Conservation (phyloP, 2,888 invertebrate genomes). For the Crioceris asparagi region DNA sequence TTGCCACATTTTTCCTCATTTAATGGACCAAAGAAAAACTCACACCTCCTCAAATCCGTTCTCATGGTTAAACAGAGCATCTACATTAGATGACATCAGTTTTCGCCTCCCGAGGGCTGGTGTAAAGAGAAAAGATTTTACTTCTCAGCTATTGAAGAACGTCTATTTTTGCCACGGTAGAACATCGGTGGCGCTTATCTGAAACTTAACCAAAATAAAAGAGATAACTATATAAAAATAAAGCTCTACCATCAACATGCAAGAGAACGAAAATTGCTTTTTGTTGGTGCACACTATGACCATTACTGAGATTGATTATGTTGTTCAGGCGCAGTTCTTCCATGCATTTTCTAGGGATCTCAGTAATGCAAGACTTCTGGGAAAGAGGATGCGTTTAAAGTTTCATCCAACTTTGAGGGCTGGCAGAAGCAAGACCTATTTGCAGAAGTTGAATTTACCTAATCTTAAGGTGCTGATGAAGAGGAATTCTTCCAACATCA, state of each 20-base stretch:
- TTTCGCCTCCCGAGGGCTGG: constrained; percentile 27
- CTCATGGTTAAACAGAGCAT: constrained; percentile 24
- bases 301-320: constrained; percentile 35
- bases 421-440: constrained; percentile 25
- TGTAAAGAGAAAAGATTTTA: constrained; percentile 31
- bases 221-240: too few species aligned
- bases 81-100: constrained; percentile 39
- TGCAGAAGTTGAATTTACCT: constrained; percentile 25
- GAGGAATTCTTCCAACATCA: constrained; percentile 29
- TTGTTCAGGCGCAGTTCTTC: constrained; percentile 38
- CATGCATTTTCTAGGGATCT: constrained; percentile 30
- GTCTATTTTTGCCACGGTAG: constrained; percentile 34
- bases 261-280: constrained; percentile 15
- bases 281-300: constrained; percentile 40
- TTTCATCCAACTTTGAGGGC: constrained; percentile 25
- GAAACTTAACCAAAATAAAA: not conserved
- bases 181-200: constrained; percentile 26
- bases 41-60: constrained; percentile 14
- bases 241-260: constrained; percentile 2
- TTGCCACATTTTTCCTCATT: constrained; percentile 12
- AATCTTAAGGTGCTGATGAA: constrained; percentile 31
- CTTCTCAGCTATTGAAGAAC: constrained; percentile 16
- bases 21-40: constrained; percentile 24
- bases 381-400: constrained; percentile 28
- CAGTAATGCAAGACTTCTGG: constrained; percentile 26